Evolutionary conservation across 92 coral and sea anemone genomes (phyloP).

Genomic region (Micromussa lordhowensis): DNA sequence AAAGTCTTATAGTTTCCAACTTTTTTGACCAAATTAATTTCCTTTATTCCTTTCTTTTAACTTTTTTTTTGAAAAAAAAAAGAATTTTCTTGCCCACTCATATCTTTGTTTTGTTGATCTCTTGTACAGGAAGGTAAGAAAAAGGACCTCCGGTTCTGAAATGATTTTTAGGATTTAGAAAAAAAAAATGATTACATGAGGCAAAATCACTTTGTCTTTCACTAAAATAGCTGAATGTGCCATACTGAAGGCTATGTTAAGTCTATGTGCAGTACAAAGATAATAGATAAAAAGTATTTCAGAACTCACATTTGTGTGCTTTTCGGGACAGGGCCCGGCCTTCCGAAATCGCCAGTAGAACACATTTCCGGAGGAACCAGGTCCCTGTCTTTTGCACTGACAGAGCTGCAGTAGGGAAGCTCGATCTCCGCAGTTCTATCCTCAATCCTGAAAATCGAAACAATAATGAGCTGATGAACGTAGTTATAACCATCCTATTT

Average conservation of each 20-base stretch:
- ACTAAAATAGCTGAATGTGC: not conserved
- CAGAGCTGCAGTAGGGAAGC: slow-evolving; percentile 27
- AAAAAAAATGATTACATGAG: not conserved
- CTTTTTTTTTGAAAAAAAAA: too few species aligned
- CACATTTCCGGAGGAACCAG: not conserved
- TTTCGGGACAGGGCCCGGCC: not conserved
- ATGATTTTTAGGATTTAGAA: not conserved
- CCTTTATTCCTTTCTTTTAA: too few species aligned
- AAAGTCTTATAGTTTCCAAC: too few species aligned
- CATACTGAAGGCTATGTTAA: not conserved
- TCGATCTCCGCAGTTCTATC: slow-evolving; percentile 10
- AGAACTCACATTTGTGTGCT: slow-evolving; percentile 16
- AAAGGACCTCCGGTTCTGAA: not conserved
- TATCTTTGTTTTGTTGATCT: not conserved
- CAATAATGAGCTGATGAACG: not conserved
- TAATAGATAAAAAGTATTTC: not conserved
- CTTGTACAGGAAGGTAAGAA: not conserved
- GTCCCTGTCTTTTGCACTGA: not conserved
- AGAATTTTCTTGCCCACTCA: too few species aligned
- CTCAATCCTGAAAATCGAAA: not conserved
- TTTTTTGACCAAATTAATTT: too few species aligned
- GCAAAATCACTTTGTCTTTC: too few species aligned
- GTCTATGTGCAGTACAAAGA: too few species aligned
- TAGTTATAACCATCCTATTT: not conserved
- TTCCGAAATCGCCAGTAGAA: slow-evolving; percentile 2